Evolutionary conservation across 2,113 vertebrate species (phyloP).

Genomic region (Ranitomeya variabilis): DNA sequence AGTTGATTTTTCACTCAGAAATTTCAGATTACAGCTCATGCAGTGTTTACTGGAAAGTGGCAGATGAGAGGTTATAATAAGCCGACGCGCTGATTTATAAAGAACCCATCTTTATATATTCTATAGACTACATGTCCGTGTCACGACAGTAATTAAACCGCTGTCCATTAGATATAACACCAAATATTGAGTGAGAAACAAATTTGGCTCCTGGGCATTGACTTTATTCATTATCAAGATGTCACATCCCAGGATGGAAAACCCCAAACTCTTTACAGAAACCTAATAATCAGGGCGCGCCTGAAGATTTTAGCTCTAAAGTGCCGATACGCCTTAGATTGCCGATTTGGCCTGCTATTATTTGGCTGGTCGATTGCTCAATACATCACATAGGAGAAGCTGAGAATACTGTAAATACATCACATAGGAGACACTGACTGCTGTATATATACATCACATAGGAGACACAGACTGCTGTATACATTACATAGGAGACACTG

Average conservation of each 20-base stretch:
- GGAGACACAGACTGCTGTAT: no score
- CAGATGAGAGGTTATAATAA: background rate
- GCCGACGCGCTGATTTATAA: background rate
- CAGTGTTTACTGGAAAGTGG: conserved; percentile 27
- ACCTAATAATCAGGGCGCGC: background rate
- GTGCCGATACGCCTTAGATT: no score
- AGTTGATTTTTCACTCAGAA: conserved; percentile 28
- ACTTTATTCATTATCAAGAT: no score
- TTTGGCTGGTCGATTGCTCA: no score
- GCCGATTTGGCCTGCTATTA: no score
- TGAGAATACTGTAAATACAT: no score
- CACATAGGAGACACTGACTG: no score
- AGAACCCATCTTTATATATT: background rate
- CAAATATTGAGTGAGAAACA: background rate
- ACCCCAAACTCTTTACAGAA: background rate
- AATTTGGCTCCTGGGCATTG: background rate
- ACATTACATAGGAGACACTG: no score
- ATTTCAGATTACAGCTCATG: conserved; percentile 34
- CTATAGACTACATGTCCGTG: background rate
- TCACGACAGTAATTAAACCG: background rate
- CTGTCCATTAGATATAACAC: background rate
- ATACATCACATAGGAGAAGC: no score
- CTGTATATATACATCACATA: no score
- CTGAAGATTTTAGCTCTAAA: background rate
- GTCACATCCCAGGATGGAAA: background rate